phyloP scores from a whole-genome alignment of 2,797 vertebrate species.

The Halcyon badia region DNA sequence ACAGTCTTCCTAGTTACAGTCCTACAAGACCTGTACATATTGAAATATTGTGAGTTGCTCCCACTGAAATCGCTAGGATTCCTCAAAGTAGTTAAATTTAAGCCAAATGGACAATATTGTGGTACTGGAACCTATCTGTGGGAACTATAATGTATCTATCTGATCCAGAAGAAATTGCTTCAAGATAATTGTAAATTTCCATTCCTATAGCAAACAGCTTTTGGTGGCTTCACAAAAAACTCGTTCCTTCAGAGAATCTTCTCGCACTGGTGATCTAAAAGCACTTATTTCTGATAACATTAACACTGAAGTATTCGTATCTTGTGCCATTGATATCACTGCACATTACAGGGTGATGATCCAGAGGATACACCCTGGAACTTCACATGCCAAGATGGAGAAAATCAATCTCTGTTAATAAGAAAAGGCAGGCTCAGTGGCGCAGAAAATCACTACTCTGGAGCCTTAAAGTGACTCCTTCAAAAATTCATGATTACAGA shows the following conservation, averaged over 20 bases:
- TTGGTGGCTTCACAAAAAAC: not conserved
- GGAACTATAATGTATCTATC: not conserved
- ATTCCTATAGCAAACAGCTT: not conserved
- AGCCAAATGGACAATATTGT: not conserved
- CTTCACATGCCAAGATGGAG: slow-evolving; percentile 20
- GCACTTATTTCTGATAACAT: not conserved
- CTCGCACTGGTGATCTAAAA: not conserved
- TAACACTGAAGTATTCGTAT: not conserved
- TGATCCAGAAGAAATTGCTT: not conserved
- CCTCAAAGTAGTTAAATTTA: not conserved
- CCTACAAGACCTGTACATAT: fast-evolving
- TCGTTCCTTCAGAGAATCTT: not conserved
- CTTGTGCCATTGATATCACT: not conserved
- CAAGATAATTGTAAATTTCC: not conserved
- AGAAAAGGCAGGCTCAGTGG: slow-evolving; percentile 39
- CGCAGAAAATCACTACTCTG: slow-evolving; percentile 58
- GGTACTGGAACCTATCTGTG: not conserved
- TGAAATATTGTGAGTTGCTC: not conserved
- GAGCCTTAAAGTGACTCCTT: slow-evolving; percentile 45
- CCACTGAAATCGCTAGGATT: not conserved
- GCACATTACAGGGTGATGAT: not conserved
- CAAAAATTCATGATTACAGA: slow-evolving; percentile 64
- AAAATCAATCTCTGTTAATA: slow-evolving; percentile 68
- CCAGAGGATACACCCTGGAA: slow-evolving; percentile 22
- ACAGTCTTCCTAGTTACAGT: not conserved